Conservation (phyloP, 2,888 invertebrate genomes). For the Phymatocera aterrima region DNA sequence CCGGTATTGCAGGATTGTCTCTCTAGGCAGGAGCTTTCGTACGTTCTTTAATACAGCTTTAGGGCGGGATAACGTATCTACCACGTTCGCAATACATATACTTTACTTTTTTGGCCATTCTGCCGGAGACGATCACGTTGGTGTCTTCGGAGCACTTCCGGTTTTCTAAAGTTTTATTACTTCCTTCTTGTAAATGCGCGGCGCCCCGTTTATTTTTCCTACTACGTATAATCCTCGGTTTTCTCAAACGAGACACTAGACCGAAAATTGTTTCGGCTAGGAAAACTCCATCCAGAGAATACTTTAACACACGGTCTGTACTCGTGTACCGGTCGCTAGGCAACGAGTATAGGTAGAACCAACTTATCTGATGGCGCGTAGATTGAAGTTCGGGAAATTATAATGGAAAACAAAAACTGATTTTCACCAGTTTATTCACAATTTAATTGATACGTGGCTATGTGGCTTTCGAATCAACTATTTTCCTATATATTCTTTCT, state of each 20-base stretch:
- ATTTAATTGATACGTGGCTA: no score
- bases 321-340: background rate
- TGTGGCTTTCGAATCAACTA: no score
- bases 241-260: background rate
- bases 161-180: conserved; percentile 8
- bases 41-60: background rate
- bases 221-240: background rate
- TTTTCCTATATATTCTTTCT: no score
- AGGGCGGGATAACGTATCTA: no score
- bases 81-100: no score
- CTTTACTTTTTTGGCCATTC: background rate
- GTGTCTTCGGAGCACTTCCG: background rate
- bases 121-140: background rate
- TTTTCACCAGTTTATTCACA: no score
- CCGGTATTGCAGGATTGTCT: background rate
- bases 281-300: background rate
- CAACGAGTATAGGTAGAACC: background rate
- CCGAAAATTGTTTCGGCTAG: background rate
- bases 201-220: no score
- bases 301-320: background rate
- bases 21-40: background rate
- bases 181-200: no score
- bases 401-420: no score
- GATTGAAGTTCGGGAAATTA: background rate
- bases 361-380: background rate